Conservation (phyloP, 1,140 invertebrate genomes). For the Drosophila dunni region DNA sequence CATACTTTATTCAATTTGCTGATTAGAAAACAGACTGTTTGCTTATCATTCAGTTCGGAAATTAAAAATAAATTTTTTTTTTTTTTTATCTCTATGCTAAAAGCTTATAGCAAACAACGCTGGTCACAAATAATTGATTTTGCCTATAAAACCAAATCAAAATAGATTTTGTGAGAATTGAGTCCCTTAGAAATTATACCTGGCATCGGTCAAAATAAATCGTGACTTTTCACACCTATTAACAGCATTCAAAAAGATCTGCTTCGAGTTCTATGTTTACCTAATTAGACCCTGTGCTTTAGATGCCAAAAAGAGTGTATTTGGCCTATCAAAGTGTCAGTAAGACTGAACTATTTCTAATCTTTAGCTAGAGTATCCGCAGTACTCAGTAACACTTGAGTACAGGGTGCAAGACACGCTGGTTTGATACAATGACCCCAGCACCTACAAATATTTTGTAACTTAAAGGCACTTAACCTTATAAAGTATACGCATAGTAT, state of each 20-base stretch:
- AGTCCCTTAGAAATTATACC: background rate
- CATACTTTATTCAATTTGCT: no score
- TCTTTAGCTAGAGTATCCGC: no score
- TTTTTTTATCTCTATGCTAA: slow-evolving; percentile 24
- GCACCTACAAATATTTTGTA: no score
- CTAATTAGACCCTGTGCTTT: background rate
- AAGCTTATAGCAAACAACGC: background rate
- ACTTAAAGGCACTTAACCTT: no score
- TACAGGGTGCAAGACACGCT: no score
- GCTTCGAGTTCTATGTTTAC: background rate
- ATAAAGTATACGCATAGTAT: no score
- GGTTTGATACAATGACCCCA: no score
- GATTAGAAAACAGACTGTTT: background rate
- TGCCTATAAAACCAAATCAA: background rate
- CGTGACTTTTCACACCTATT: slow-evolving; percentile 13
- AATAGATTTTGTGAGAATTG: background rate
- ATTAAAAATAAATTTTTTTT: background rate
- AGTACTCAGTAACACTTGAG: no score
- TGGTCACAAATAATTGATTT: background rate
- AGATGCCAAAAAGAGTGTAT: background rate
- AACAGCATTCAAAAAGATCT: background rate
- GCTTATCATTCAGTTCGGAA: background rate
- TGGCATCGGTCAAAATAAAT: background rate
- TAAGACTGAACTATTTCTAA: no score
- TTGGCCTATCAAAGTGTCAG: background rate